These are phyloP conservation scores for Eudyptes chrysolophus DNA, from an alignment of 2,113 vertebrate genomes.

Conservation along the genomic window DNA sequence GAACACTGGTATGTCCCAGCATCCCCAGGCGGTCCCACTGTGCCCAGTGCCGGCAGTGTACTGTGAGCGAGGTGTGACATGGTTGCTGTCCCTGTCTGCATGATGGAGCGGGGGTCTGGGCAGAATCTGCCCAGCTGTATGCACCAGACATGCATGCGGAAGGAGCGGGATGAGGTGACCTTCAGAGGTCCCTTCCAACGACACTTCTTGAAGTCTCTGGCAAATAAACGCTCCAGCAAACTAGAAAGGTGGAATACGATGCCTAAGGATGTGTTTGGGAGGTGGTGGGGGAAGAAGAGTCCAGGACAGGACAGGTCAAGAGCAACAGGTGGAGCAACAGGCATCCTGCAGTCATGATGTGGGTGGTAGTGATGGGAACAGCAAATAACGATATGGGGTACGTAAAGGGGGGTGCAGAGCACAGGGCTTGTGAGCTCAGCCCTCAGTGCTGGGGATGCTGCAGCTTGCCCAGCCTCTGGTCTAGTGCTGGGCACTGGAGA, in stretches of 20 bases:
- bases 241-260: neutral
- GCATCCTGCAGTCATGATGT: neutral
- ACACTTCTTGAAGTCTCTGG: neutral
- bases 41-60: neutral
- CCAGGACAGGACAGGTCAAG: neutral
- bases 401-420: neutral
- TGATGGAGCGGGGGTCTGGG: neutral
- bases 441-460: neutral
- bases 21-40: neutral
- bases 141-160: neutral
- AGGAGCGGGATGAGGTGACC: neutral
- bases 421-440: neutral
- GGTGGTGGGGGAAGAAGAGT: neutral
- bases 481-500: rapidly evolving
- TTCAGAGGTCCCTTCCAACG: neutral
- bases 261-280: neutral
- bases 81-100: neutral
- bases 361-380: neutral
- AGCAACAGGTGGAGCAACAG: neutral
- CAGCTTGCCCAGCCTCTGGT: neutral
- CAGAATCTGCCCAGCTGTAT: neutral
- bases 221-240: neutral
- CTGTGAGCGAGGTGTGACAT: rapidly evolving
- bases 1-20: neutral
- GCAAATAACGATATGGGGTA: neutral